A percentile compares a stretch with the other conserved stretches of the same genome.
phyloP scores from a whole-genome alignment of 1,140 invertebrate species.

The Conus betulinus region DNA sequence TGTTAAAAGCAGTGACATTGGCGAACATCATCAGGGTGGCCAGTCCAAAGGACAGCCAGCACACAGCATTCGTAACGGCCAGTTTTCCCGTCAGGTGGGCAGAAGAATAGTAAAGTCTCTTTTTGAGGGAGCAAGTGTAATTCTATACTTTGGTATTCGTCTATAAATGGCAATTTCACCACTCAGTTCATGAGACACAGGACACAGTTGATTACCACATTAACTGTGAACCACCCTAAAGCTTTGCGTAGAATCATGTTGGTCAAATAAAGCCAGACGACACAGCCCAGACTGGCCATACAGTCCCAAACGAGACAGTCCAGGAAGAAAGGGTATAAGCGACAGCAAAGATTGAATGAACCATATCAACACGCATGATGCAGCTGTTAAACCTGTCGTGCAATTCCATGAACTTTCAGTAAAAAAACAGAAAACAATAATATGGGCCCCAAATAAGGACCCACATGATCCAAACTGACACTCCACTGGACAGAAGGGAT shows the following conservation, averaged over 20 bases:
- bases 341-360: slow-evolving; percentile 31
- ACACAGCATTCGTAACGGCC: slow-evolving; percentile 48
- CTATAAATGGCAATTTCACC: slow-evolving; percentile 51
- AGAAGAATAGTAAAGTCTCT: slow-evolving; percentile 29
- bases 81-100: slow-evolving; percentile 44
- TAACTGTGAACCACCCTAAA: slow-evolving; percentile 43
- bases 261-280: slow-evolving; percentile 45
- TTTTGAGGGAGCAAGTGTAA: slow-evolving; percentile 18
- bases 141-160: slow-evolving; percentile 25
- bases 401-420: slow-evolving; percentile 46
- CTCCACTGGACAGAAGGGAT: slow-evolving; percentile 58
- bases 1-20: not conserved
- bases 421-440: slow-evolving; percentile 53
- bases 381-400: not conserved
- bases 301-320: slow-evolving; percentile 46
- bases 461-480: slow-evolving; percentile 57
- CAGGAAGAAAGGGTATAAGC: slow-evolving; percentile 40
- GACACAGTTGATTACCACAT: slow-evolving; percentile 51
- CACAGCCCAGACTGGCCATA: slow-evolving; percentile 54
- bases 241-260: slow-evolving; percentile 40
- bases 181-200: slow-evolving; percentile 43
- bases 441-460: slow-evolving; percentile 60
- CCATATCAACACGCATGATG: slow-evolving; percentile 39
- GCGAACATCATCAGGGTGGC: slow-evolving; percentile 39
- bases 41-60: slow-evolving; percentile 55